Base-by-base conservation (phyloP, 2,888 invertebrate genomes). In the Hypomecis atomaria region DNA sequence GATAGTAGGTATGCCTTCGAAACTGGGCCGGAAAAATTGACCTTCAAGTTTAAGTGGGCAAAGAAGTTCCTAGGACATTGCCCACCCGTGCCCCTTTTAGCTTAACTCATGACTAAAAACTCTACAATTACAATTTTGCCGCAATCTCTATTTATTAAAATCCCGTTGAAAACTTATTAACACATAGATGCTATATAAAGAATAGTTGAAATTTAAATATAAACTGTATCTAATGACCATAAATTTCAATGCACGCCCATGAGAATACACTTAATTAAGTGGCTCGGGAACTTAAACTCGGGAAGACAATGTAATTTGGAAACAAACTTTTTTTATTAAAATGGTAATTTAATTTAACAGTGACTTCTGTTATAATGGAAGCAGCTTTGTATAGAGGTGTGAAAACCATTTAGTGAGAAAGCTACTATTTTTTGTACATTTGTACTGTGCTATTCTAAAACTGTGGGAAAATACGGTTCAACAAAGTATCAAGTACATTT, bases 211-310 rank as follows among this genome's bases (percentile, higher is more conserved):
- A 45, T 62, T 42, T 62, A 70, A 71, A 75, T 75, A 71, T 73
- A 69, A 77, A 77, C 69, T 66, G 55, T 70, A 65, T 62, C 76
- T 75, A 77, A 77, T 71, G 74, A 76, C 72, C 74, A 74, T 74
- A 75, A 77, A 74, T 73, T 69, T 67, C 62, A 62, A 69, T 60
- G 71, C 63, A 59, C 52, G 65, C 63, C 67, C 71, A 73, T 78
- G 81, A 73, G 78, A 81, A 78, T 71, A 60, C 67, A 66, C 71
- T 77, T 78, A 82, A 82, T 82, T 78, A 75, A 78, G 77, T 59
- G 59, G 67, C 73, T 42, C 23, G 37, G 64, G 60, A 71, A 71
- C 65, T 65, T 62, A 59, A 66, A 66, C 59, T 68, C 63, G 45
- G 42, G 55, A 62, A 57, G 65, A 68, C 59, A 69, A 62, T 62